Percentiles rank a stretch among this genome's conserved stretches.
These are phyloP conservation scores for Araneus ventricosus DNA, from an alignment of 1,140 invertebrate genomes.

Conservation along the genomic window DNA sequence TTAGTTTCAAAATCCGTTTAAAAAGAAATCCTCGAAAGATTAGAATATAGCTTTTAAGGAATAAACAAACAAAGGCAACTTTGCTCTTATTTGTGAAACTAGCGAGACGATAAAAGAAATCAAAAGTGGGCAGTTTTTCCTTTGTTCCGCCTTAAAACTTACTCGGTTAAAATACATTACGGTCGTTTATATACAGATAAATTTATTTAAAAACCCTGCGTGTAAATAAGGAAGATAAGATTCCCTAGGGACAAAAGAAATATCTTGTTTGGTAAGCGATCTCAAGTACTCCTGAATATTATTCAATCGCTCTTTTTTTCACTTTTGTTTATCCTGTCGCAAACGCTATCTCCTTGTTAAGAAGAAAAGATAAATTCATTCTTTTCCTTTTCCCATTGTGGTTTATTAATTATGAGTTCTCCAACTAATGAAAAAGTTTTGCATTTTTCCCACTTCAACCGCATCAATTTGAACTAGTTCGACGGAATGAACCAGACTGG, in stretches of 20 bases:
- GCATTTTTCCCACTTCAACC: not conserved
- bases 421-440: conserved; percentile 14
- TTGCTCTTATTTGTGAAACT: not conserved
- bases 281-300: not conserved
- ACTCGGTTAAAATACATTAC: conserved; percentile 7
- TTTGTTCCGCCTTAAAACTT: not conserved
- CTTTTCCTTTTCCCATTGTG: not conserved
- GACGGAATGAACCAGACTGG: not conserved
- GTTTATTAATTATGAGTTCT: conserved; percentile 42
- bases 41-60: not conserved
- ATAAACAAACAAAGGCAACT: not conserved
- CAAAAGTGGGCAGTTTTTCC: not conserved
- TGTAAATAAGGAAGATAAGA: conserved; percentile 32
- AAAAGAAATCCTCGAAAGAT: not conserved
- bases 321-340: not conserved
- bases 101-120: not conserved
- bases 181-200: conserved; percentile 4
- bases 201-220: conserved; percentile 25
- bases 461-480: not conserved
- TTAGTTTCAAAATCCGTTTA: not conserved
- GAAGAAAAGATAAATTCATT: not conserved
- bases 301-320: not conserved
- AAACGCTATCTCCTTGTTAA: not conserved
- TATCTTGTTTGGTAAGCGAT: conserved; percentile 39
- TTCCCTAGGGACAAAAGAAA: conserved; percentile 21